Conservation (phyloP, 35 echinoderm and acorn worm species). For the Ptychodera flava region DNA sequence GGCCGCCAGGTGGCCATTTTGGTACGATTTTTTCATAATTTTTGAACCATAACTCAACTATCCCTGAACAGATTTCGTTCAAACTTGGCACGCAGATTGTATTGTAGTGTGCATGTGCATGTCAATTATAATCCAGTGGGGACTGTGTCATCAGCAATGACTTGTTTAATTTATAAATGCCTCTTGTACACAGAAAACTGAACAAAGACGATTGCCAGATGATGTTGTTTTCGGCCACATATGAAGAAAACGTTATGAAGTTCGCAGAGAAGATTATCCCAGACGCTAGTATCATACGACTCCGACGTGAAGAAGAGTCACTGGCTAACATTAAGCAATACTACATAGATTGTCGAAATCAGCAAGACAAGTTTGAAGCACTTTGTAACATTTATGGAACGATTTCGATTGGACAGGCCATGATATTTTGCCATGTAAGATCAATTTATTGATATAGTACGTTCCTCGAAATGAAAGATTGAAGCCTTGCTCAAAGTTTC, state of each 20-base stretch:
- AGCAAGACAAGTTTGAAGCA: conserved; percentile 85
- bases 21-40: too few species aligned
- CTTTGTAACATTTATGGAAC: conserved; percentile 90
- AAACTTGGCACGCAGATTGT: too few species aligned
- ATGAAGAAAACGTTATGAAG: conserved; percentile 90
- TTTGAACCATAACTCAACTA: too few species aligned
- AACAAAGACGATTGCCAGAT: conserved; percentile 57
- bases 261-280: conserved; percentile 73
- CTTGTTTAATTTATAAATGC: too few species aligned
- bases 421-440: conserved; percentile 95
- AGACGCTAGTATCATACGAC: conserved; percentile 71
- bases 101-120: too few species aligned
- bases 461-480: background rate
- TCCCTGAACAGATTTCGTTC: too few species aligned
- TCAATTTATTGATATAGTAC: background rate
- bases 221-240: conserved; percentile 99
- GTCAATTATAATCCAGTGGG: too few species aligned
- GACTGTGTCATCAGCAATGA: too few species aligned
- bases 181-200: conserved; percentile 67
- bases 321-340: conserved; percentile 95
- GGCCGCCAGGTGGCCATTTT: too few species aligned
- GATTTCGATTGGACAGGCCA: conserved; percentile 87
- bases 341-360: conserved; percentile 67
- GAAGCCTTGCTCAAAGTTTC: background rate
- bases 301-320: conserved; percentile 86